Conservation (phyloP, 1,140 invertebrate species). For the Hyposmocoma kahamanoa region DNA sequence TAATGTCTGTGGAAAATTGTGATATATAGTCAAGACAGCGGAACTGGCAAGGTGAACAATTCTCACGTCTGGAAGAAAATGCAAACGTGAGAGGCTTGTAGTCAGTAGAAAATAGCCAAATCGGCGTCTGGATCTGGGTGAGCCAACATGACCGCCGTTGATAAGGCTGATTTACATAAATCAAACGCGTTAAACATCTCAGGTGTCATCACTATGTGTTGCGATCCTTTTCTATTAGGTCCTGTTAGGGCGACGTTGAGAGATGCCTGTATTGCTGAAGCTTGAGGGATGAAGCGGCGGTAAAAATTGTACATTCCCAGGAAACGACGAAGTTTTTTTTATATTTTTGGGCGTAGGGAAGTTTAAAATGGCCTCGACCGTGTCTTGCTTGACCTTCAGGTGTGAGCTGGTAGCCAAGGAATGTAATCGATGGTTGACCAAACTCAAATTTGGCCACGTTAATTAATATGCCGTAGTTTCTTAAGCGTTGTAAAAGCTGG, state of each 20-base stretch:
- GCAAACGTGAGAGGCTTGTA: conserved; percentile 47
- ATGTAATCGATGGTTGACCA: too few species aligned
- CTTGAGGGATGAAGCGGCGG: not conserved
- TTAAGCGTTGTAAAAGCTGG: too few species aligned
- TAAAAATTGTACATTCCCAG: not conserved
- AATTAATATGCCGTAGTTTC: too few species aligned
- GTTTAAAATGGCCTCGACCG: too few species aligned
- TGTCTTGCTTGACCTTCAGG: too few species aligned
- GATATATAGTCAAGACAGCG: conserved; percentile 39
- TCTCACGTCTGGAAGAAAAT: not conserved
- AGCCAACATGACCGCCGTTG: not conserved
- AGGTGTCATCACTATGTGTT: not conserved
- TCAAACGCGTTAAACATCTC: not conserved
- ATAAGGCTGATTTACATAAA: not conserved
- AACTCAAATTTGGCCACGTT: too few species aligned
- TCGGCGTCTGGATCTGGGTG: not conserved
- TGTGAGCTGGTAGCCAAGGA: too few species aligned
- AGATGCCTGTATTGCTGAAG: not conserved
- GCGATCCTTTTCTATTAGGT: not conserved
- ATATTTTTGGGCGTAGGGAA: too few species aligned
- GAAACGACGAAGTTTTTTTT: not conserved
- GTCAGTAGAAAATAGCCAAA: conserved; percentile 31
- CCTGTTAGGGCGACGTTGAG: not conserved
- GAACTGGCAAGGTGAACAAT: conserved; percentile 21
- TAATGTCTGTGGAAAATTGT: conserved; percentile 47